phyloP scores from a whole-genome alignment of 2,113 vertebrate genomes.

The Ariopsis seemanni region DNA sequence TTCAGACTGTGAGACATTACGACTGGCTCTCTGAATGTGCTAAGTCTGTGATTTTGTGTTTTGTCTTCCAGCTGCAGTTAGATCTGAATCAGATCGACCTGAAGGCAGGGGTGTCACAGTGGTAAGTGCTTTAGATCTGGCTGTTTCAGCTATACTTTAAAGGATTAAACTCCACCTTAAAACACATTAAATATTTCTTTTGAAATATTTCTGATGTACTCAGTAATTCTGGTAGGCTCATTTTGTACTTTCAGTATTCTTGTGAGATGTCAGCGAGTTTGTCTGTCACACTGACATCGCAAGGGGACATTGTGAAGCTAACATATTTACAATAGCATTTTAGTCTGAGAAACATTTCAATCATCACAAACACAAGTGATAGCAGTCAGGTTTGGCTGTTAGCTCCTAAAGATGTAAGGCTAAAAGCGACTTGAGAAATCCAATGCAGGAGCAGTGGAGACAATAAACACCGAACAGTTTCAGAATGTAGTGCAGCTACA shows the following conservation, averaged over 20 bases:
- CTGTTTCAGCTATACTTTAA: neutral
- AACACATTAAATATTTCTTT: neutral
- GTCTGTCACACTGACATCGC: neutral
- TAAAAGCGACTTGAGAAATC: neutral
- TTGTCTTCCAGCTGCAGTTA: constrained; percentile 75
- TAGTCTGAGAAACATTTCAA: neutral
- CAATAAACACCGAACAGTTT: neutral
- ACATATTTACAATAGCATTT: neutral
- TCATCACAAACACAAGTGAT: neutral
- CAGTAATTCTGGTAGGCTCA: neutral
- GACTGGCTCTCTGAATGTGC: neutral
- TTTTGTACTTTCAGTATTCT: neutral
- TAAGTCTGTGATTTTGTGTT: neutral
- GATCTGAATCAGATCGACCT: constrained; percentile 82
- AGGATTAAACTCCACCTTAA: neutral
- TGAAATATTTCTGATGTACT: neutral
- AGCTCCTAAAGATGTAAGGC: neutral
- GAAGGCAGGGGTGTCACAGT: constrained; percentile 76
- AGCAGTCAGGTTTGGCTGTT: neutral
- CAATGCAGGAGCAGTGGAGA: neutral
- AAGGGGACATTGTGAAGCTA: neutral
- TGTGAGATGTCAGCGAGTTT: neutral
- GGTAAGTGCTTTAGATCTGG: constrained; percentile 71
- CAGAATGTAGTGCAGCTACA: neutral
- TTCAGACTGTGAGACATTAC: neutral